Base-by-base conservation (phyloP, 2,888 invertebrate genomes). In the Empis livida region DNA sequence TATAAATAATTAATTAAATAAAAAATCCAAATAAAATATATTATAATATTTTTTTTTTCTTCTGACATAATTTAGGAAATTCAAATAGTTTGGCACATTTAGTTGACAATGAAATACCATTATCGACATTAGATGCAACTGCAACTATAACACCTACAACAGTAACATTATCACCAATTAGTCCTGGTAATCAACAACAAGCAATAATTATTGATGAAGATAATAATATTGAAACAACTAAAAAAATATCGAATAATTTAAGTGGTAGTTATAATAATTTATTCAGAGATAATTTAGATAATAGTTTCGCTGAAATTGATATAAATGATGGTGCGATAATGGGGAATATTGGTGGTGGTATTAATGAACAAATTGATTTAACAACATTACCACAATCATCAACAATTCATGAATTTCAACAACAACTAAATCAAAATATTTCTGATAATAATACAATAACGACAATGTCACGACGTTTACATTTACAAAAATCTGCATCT, bases 11-110 rank as follows among this genome's bases (percentile, higher is more conserved):
- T 20, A 20, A 20, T 20, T 20, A 5, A 20, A 20, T 5, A 5
- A 20, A 5, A 20, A 5, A 20, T 20, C 20, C 3, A 20, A 27
- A 27, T 27, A 6, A 4, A 16, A 20, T 53, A 59, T 61, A 58
- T 59, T 27, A 27, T 8, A 8, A 27, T 44, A 14, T 40, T 40
- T 47, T 42, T 47, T 27, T 44, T 46, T 40, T 48, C 43, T 39
- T 42, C 9, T 32, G 5, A 31, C n/a, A 32, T 20, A 37, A 56
- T 58, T 16, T 73, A 80, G 80, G 77, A 68, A 79, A 79, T 62
- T 76, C 78, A 55, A 79, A 78, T 67, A 80, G 79, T 63, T 72
- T 79, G 63, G 78, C 78, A 48, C 79, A 79, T 60, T 69, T 80
- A 59, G 77, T 80, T 53, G 73, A 74, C 55, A 80, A 76, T 60